A percentile compares a stretch with the other conserved stretches of the same genome.
phyloP scores from a whole-genome alignment of 2,113 vertebrate species.

The Toxotes jaculatrix region DNA sequence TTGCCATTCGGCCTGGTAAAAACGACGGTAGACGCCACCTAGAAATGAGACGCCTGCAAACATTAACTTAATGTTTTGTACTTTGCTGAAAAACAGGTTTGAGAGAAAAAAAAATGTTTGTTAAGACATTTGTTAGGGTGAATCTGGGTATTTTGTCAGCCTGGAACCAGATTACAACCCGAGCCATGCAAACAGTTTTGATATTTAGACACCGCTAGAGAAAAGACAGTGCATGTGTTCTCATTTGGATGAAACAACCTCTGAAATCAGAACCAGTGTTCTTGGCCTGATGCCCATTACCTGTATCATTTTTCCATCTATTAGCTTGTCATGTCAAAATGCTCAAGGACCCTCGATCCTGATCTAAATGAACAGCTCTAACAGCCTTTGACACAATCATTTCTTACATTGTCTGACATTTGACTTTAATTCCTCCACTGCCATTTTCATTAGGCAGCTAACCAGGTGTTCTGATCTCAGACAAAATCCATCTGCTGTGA shows the following conservation, averaged over 20 bases:
- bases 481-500: conserved; percentile 10
- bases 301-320: not conserved
- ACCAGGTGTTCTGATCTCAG: conserved; percentile 35
- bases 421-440: conserved; percentile 8
- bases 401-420: conserved; percentile 28
- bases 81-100: no score
- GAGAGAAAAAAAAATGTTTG: no score
- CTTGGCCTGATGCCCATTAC: not conserved
- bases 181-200: not conserved
- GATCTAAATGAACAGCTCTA: conserved; percentile 28
- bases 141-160: not conserved
- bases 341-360: not conserved
- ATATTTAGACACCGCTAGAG: not conserved
- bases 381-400: conserved; percentile 16
- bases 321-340: conserved; percentile 13
- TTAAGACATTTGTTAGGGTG: no score
- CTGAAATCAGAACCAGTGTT: not conserved
- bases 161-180: not conserved
- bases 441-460: conserved; percentile 31
- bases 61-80: no score
- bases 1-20: no score
- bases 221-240: not conserved
- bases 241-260: not conserved
- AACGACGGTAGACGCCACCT: no score
- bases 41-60: no score